Evolutionary conservation across 2,888 invertebrate species (phyloP), one percentile per base, ranked within the genome.

Genomic region (Ectobius pallidus): DNA sequence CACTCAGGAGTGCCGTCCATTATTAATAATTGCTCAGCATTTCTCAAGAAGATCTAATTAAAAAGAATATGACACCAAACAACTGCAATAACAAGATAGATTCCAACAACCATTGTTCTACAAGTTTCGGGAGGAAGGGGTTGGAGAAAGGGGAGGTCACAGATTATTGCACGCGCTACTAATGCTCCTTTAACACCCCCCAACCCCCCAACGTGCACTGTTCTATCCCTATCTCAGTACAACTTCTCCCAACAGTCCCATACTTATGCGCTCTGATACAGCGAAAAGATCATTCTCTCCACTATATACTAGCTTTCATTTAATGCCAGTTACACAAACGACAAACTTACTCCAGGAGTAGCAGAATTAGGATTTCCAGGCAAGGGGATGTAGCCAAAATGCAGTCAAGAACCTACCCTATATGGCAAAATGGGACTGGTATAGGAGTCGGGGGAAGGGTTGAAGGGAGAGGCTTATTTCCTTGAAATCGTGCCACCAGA

Each of bases 401-500:
- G 25, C 20, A 61, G 61, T 32, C 61, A 32, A 27, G 32, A 27
- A 16, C 27, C 7, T 16, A 58, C 25, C 27, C 27, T 18, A 18
- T 18, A 32, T 18, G n/a, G n/a, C n/a, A n/a, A n/a, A n/a, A n/a
- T n/a, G n/a, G 55, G 34, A 34, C 34, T 34, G 34, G 6, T 34
- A 11, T 34, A 34, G 34, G 34, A 34, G 6, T 7, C 11, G 34
- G 27, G 9, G 20, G 20, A 34, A 39, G 34, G 52, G 22, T 16
- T 27, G 22, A n/a, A 70, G 39, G 70, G 18, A 11, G 22, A 34
- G 62, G 71, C 55, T 72, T 72, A 72, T 65, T 72, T 69, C 72
- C 72, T 72, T 72, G 72, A 72, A 72, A 55, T 61, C 46, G 65
- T 69, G 69, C 69, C 69, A 72, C 62, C 52, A 44, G 30, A 49